These are phyloP conservation scores for Tromatobia lineatoria DNA, from an alignment of 2,888 invertebrate species.

Conservation along the genomic window DNA sequence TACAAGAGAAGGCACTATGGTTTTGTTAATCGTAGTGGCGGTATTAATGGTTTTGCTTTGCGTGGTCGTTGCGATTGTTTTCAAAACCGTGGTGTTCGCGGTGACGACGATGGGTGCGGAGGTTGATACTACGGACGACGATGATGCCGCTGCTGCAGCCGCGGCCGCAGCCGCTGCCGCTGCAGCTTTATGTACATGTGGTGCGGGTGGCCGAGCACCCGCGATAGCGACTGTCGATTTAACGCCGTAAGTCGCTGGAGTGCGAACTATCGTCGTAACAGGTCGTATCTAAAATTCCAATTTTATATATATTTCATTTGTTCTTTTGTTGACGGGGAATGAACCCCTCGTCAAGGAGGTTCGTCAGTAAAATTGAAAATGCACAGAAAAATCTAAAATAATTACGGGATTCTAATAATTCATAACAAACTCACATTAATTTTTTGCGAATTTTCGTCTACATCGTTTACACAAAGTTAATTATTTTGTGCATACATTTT, in stretches of 20 bases:
- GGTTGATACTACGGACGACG: slow-evolving; percentile 46
- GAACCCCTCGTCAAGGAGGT: too few relatives aligned
- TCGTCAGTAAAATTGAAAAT: too few relatives aligned
- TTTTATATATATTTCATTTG: too few relatives aligned
- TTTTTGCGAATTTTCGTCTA: too few relatives aligned
- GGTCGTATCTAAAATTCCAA: slow-evolving; percentile 79
- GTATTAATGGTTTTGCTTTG: slow-evolving; percentile 82
- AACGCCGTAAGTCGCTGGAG: slow-evolving; percentile 79
- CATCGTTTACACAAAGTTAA: too few relatives aligned
- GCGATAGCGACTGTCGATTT: slow-evolving; percentile 82
- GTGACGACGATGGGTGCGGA: slow-evolving; percentile 74
- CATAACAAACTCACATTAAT: too few relatives aligned
- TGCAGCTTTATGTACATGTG: slow-evolving; percentile 77
- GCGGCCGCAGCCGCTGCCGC: slow-evolving; percentile 74
- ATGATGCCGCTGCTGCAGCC: slow-evolving; percentile 53
- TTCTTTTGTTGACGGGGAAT: too few relatives aligned
- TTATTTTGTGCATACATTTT: too few relatives aligned
- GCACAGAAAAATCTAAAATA: too few relatives aligned
- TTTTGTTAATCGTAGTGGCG: slow-evolving; percentile 86
- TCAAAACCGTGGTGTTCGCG: slow-evolving; percentile 83
- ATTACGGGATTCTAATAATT: too few relatives aligned
- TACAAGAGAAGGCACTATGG: slow-evolving; percentile 86
- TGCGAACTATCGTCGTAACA: slow-evolving; percentile 82
- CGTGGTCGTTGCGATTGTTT: slow-evolving; percentile 77
- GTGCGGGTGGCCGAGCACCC: slow-evolving; percentile 77